Base-by-base conservation (phyloP, 2,888 invertebrate species). In the Agrochola litura region DNA sequence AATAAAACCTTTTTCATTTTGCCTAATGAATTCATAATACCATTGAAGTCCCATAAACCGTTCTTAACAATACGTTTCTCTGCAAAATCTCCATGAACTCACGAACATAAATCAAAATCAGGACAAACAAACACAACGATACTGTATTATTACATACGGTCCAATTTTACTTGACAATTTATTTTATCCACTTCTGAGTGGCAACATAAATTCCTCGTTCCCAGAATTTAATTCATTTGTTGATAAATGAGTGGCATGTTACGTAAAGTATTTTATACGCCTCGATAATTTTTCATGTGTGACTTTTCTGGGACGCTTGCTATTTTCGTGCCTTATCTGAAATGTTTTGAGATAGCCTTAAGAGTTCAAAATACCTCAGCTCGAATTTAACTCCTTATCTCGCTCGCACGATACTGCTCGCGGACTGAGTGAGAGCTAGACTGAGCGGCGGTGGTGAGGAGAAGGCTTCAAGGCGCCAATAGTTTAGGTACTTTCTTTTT, bases 71-170 rank as follows among this genome's bases (percentile, higher is more conserved):
- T 25, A 49, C 19, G 12, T 63, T 25, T 73, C 16, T n/a, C 19
- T n/a, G 41, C n/a, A 22, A 67, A 82, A 76, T 73, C 58, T 54
- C 49, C 49, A 64, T 67, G 66, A 84, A 78, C 54, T 76, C 56
- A 60, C 60, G 52, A 72, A 78, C 54, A 80, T 85, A 85, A 80
- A 85, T 82, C 69, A 80, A 76, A 82, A 87, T 85, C 66, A 77
- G 46, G 25, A 70, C 66, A 81, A 65, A 65, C 63, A 43, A 52
- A 78, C 54, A 65, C 54, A 37, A 61, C 22, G 52, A 72, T 70
- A 73, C 19, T 10, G 60, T 76, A n/a, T 65, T 64, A 82, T 52
- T 68, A 69, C 16, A 65, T 71, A 71, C 49, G 46, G 12, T 8
- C 58, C 22, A 68, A 83, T 77, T 77, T 82, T 22, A 41, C 73